Base-by-base conservation (phyloP, 2,888 invertebrate species). In the Asteroscopus sphinx region DNA sequence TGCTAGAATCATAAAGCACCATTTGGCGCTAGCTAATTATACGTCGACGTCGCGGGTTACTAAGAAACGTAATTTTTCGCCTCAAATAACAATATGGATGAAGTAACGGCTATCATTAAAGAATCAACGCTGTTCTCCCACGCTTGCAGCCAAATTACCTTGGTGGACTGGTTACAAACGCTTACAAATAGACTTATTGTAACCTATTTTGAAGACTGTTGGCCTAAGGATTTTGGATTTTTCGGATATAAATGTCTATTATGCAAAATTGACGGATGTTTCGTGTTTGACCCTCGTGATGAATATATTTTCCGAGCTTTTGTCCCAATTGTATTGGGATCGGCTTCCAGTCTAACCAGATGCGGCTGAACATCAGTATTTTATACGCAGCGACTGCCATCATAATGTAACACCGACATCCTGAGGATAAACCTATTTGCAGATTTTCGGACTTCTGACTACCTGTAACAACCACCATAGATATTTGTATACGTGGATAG, bases 51-150 rank as follows among this genome's bases (percentile, higher is more conserved):
- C 26, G 11, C 15, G 1, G 17, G 15, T 48, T 41, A 13, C 42
- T 48, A 33, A 45, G 26, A 52, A 62, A 65, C 46, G 42, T 65
- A n/a, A 66, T 77, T 73, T 76, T 76, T 71, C 54, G 68, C 72
- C 71, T 53, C 32, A 62, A 76, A 76, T 69, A 76, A 68, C 61
- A 69, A 59, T 71, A 66, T 68, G 37, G 54, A 62, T 80, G 76
- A 53, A 63, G 79, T 74, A 81, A 80, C 68, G 33, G 45, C 62
- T 62, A 71, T 81, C 74, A 75, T 79, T 76, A 70, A 63, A 65
- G 48, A 76, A 80, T 76, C 73, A 79, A 67, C 62, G 45, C 16
- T n/a, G 4, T 28, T 21, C 53, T 83, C 83, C 74, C 82, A 83
- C 83, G 80, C 56, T 55, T 55, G 32, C 25, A 26, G 26, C 17